Evolutionary conservation across 2,888 invertebrate genomes (phyloP), one percentile per base, ranked within the genome.

Genomic region (Amaurobius ferox): DNA sequence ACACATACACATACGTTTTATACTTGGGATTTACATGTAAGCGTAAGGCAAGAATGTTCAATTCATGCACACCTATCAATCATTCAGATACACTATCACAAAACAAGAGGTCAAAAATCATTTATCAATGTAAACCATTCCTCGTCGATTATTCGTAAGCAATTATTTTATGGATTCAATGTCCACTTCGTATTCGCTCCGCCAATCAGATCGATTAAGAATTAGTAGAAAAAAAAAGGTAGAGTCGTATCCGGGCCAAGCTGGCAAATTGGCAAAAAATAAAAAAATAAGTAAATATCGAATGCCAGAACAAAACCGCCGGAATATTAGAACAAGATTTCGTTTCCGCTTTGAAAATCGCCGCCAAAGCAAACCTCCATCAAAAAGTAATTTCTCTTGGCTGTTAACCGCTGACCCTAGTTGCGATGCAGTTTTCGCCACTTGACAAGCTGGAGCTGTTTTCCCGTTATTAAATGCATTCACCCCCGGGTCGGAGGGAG

Each of bases 371-470:
- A 44, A 76, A 76, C 19, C 28, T 72, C 67, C 61, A 67, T 80
- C 73, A 73, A 73, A 80, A 73, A 73, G 66, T 48, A 67, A 80
- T 80, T 73, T 39, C 40, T 80, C 80, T 72, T 48, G 5, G 39
- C 44, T 19, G 80, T 80, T 80, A 80, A 80, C 80, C 80, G 35
- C 32, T 80, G 73, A 80, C 80, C 80, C 23, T 39, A 7, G 68
- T 32, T 23, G 23, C 68, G 13, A 32, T 70, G 68, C 62, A n/a
- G 32, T 62, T 39, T 73, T 26, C 28, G 29, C 23, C 23, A 32
- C 71, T 28, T 74, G 74, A 74, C 64, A 64, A 62, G 74, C 30
- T 26, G 7, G 32, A 55, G 40, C n/a, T 16, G 40, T 29, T 32
- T 76, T 74, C 66, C 68, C 77, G 68, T 68, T 35, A 77, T 71